Base-by-base conservation (phyloP, 1,140 invertebrate genomes). In the Carposina sasakii region DNA sequence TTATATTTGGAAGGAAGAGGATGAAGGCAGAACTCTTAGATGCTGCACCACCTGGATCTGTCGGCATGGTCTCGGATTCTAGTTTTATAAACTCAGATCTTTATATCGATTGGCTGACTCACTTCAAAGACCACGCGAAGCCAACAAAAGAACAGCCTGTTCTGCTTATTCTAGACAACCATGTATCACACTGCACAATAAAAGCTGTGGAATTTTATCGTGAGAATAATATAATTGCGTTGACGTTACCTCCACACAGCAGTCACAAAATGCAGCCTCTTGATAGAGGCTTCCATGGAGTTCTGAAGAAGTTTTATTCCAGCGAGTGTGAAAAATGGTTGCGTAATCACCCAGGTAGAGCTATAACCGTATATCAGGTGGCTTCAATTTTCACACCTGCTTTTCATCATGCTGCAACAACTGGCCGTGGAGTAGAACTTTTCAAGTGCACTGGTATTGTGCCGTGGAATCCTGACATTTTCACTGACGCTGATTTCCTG, bases 171-270 rank as follows among this genome's bases (percentile, higher is more conserved):
- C 41, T 76, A 9, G 67, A 75, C 42, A 76, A 76, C 45, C 75
- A 81, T 40, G 41, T 44, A 13, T 63, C 56, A 6, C 67, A 76
- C 37, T 17, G 26, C 68, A 41, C 50, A 62, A 17, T 52, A 28
- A 28, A 48, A 23, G 54, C 49, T 12, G 31, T 48, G 3, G 9
- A 48, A 36, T 65, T 63, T 20, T 57, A 52, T 3, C 60, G 58
- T 42, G 52, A 69, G 22, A 67, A 76, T 42, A 54, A 60, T 6
- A 57, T 81, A 1, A 48, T 43, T n/a, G 49, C 71, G 5, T 48
- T 87, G 3, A 71, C 76, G 16, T 59, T 86, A 26, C 76, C 82
- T 31, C 79, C 82, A 13, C 81, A 85, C 48, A 69, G 58, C 28
- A 48, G 49, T 15, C 48, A 52, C 40, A 44, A 45, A 37, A 52